These are phyloP conservation scores for Drosophila infuscata DNA, from an alignment of 2,888 invertebrate species.

Conservation along the genomic window DNA sequence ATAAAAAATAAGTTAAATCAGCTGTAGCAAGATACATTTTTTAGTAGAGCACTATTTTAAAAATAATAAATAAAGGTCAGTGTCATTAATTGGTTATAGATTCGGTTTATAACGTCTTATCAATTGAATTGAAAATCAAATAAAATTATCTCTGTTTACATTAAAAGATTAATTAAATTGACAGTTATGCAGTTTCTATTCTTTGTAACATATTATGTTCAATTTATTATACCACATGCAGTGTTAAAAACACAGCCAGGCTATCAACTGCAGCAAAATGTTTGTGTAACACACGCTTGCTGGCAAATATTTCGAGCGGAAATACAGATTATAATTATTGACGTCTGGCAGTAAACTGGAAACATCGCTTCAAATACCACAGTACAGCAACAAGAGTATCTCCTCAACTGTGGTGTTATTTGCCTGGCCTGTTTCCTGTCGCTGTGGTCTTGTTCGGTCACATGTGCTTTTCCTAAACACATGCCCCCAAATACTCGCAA, in stretches of 20 bases:
- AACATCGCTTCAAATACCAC: constrained; percentile 18
- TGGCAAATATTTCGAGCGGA: constrained; percentile 44
- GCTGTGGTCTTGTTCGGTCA: constrained; percentile 51
- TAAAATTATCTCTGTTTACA: background rate
- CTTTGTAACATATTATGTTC: background rate
- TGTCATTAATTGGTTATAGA: too few species aligned
- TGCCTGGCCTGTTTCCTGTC: constrained; percentile 61
- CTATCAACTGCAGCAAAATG: background rate
- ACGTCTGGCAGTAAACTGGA: constrained; percentile 27
- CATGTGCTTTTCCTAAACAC: constrained; percentile 58
- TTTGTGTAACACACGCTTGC: background rate
- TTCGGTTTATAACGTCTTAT: background rate
- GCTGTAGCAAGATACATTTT: background rate
- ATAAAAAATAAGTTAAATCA: background rate
- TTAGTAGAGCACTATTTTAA: background rate
- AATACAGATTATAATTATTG: constrained; percentile 43
- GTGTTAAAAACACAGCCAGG: background rate
- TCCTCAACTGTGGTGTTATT: constrained; percentile 48
- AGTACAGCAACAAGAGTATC: constrained; percentile 23
- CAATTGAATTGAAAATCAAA: background rate
- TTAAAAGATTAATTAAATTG: background rate
- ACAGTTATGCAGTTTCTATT: background rate
- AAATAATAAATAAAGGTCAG: background rate
- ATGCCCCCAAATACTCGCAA: constrained; percentile 21
- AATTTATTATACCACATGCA: background rate